Base-by-base conservation (phyloP, 2,113 vertebrate genomes). In the Neoarius graeffei region DNA sequence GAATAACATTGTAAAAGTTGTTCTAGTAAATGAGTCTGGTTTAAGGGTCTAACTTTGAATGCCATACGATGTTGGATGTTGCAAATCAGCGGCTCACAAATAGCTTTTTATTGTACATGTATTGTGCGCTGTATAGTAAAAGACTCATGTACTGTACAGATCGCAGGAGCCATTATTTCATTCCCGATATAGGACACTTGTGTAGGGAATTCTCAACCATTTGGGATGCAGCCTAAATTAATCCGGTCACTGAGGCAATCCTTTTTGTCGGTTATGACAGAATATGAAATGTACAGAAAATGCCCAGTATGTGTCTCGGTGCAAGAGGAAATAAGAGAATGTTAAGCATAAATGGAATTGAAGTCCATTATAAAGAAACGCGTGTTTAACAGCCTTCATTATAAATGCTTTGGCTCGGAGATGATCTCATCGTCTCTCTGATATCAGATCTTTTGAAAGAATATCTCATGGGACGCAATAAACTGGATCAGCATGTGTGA, bases 131-230 rank as follows among this genome's bases (percentile, higher is more conserved):
- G 42, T 42, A 42, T 42, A 42, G 4, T 42, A 42, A 42, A 42
- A 42, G 42, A 42, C 42, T 42, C 42, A 4, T 42, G 0, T 42
- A 80, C 13, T 23, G 5, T 19, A 23, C 23, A 42, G 14, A 15
- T 27, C 52, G 4, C 14, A 30, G 15, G 56, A 81, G 79, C 79
- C 54, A 59, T 81, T 59, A 81, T 81, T 81, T 81, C n/a, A 11
- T 81, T 30, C 42, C 56, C 17, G n/a, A 81, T 81, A 81, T 81
- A 59, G 79, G 79, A 81, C 79, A 81, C 79, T 10, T 30, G 54
- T 81, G 54, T 30, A 59, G 79, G 79, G 79, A 81, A 81, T 81
- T 81, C 79, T 57, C 17, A 81, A 1, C 79, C 79, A 35, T 20
- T 59, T 81, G 79, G 79, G 54, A 59, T 59, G 20, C 79, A 81